Evolutionary conservation across 2,888 invertebrate species (phyloP), one percentile per base, ranked within the genome.

Genomic region (Ochlodes sylvanus): DNA sequence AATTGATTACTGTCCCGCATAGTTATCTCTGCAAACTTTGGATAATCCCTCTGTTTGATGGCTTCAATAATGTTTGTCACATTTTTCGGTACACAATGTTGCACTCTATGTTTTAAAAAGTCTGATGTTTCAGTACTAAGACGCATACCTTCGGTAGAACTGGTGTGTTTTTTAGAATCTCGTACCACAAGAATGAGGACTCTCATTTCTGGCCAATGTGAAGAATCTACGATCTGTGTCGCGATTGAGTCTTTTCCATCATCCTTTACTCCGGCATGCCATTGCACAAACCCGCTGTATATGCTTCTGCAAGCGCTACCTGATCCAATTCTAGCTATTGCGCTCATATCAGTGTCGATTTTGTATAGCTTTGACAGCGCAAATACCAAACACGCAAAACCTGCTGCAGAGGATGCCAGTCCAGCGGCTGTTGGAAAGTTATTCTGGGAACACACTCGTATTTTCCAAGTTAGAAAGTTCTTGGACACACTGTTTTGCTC

Each of bases 361-460:
- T 95, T 95, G 81, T 96, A 98, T 0, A 98, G 88, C 75, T 95
- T 94, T 0, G 97, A 96, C 67, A 99, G 87, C 0, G 98, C 95
- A 75, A 94, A 95, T 0, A 98, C 98, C 77, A 99, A 90, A 84
- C 98, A 98, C 2, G 99, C 99, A 87, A 98, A 99, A 4, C 99
- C 99, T 50, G 99, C 99, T 32, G 99, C 99, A 68, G 99, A 99
- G 0, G 99, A 99, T 0, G 99, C 99, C 58, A 99, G 93, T 0
- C 99, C 99, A 66, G 99, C 99, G 4, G 99, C 99, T 4, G 99
- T 99, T 12, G 99, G 99, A 83, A 99, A 99, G 92, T 99, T 99
- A 87, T 99, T 99, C 81, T 96, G 96, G 0, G 98, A 98, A 82
- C 96, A 97, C 77, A 98, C 96, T 75, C 96, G 96, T 44, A 98